Percentiles rank a stretch among this genome's conserved stretches.
phyloP scores from a whole-genome alignment of 1,140 invertebrate genomes.

The Calosoma granatense region DNA sequence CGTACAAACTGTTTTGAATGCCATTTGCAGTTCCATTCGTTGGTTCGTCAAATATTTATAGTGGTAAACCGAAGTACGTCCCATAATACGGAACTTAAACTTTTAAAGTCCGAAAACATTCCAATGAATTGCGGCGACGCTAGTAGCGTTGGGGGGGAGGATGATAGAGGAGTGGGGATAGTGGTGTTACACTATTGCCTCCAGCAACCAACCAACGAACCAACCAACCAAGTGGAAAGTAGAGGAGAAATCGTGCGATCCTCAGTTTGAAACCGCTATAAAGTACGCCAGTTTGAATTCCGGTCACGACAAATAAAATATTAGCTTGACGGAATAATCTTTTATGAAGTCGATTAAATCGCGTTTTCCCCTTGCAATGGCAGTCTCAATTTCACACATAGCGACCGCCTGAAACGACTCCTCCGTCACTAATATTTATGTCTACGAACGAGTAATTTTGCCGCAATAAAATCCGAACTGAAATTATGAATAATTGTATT shows the following conservation, averaged over 20 bases:
- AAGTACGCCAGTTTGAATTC: not conserved
- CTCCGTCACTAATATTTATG: too few species aligned
- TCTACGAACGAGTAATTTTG: too few species aligned
- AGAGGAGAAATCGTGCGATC: not conserved
- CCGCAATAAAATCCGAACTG: too few species aligned
- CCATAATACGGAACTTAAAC: not conserved
- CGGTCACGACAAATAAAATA: not conserved
- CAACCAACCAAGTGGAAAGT: too few species aligned
- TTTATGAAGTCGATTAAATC: not conserved
- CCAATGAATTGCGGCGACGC: not conserved
- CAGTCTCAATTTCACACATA: not conserved
- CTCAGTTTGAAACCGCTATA: not conserved
- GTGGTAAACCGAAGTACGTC: not conserved
- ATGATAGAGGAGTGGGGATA: too few species aligned
- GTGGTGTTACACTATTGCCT: too few species aligned
- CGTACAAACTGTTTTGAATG: not conserved
- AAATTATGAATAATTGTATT: too few species aligned
- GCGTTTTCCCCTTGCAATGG: not conserved
- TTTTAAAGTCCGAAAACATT: not conserved
- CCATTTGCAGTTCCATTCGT: not conserved
- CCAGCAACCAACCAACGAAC: too few species aligned
- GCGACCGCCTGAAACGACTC: not conserved
- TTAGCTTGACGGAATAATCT: not conserved
- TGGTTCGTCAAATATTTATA: not conserved
- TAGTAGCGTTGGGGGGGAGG: too few species aligned